Conservation (phyloP, 2,113 vertebrate genomes). For the Carlito syrichta region DNA sequence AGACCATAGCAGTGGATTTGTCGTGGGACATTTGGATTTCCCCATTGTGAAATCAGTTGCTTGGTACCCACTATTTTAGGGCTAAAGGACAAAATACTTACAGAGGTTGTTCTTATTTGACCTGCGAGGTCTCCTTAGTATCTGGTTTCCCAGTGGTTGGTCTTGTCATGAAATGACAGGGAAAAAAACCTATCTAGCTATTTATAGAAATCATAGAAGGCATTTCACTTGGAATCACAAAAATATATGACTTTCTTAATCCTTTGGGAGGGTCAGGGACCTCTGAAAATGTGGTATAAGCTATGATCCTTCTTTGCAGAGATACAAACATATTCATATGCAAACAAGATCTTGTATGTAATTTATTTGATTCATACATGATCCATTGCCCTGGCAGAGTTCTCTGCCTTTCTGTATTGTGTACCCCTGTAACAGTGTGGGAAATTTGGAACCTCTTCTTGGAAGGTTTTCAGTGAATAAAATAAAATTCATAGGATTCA, state of each 20-base stretch:
- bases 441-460: conserved; percentile 12
- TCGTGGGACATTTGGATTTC: neutral
- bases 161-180: neutral
- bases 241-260: neutral
- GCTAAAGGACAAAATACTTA: neutral
- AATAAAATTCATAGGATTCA: neutral
- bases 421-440: neutral
- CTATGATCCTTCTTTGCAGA: neutral
- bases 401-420: neutral
- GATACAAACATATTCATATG: neutral
- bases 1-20: neutral
- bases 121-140: neutral
- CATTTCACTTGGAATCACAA: neutral
- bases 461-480: neutral
- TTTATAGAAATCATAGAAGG: neutral
- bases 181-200: neutral
- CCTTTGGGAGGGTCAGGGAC: neutral
- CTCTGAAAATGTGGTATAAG: neutral
- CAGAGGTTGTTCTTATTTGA: neutral
- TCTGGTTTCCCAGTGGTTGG: neutral
- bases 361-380: neutral
- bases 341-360: neutral
- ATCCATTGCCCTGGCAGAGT: neutral
- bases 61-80: neutral
- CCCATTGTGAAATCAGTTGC: neutral